Base-by-base conservation (phyloP, 2,113 vertebrate genomes). In the Tachycineta bicolor region DNA sequence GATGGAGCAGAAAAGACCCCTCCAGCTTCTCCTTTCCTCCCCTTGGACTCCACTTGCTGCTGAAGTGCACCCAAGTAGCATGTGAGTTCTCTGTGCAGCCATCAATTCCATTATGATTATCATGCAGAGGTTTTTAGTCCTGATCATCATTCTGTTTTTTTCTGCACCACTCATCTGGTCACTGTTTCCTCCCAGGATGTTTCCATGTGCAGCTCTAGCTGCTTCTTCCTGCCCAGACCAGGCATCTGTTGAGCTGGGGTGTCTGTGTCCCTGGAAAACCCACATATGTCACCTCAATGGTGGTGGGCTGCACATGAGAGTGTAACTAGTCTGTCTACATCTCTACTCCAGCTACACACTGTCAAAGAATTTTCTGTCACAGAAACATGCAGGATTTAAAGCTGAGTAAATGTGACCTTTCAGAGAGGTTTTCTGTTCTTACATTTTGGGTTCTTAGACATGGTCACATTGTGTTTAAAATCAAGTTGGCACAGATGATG, bases 41-140 rank as follows among this genome's bases (percentile, higher is more conserved):
- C 19, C 18, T 73, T 39, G 26, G 7, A 33, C 73, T 89, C 21
- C 3, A 28, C 18, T 16, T 81, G 28, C 39, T 74, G 56, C 77
- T 75, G 56, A 81, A 77, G 39, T 0, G 1, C 29, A 67, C 11
- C 2, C 0, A 0, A 52, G 60, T 31, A 29, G 8, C 0, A 0
- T 26, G 31, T 58, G 20, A 16, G 31, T 23, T 44, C 12, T 44
- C 37, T 69, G 10, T 41, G 49, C 3, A 14, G 58, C 37, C 37
- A 17, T 33, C 34, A 53, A 39, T 20, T 17, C n/a, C 33, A 10
- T 0, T 1, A 6, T 0, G 1, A 26, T 28, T 37, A 10, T 28
- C 1, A 4, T 82, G 70, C 59, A 90, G 34, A 80, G 15, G 5
- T 5, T 17, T 90, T 80, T 37, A 37, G 37, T 37, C 37, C 37